Evolutionary conservation across 1,140 invertebrate genomes (phyloP).

Genomic region (Hyphantria cunea): DNA sequence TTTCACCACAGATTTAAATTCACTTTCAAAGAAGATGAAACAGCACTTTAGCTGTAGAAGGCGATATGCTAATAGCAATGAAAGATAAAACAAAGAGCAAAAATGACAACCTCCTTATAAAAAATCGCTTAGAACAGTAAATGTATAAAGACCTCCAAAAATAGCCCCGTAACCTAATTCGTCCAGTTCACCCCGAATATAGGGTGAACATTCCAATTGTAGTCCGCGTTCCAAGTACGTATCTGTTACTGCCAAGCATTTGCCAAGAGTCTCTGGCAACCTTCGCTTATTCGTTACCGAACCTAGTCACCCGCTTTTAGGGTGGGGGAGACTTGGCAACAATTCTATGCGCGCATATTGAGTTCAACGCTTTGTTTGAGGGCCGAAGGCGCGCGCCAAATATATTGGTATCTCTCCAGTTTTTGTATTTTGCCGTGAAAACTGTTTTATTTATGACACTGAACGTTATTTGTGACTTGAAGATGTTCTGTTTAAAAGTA

Average conservation of each 20-base stretch:
- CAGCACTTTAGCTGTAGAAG: no score
- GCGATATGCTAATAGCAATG: no score
- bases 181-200: constrained; percentile 38
- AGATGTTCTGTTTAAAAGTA: constrained; percentile 27
- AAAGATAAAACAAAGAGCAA: constrained; percentile 11
- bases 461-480: constrained; percentile 23
- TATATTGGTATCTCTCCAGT: constrained; percentile 43
- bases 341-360: constrained; percentile 58
- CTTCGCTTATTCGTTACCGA: constrained; percentile 53
- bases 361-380: constrained; percentile 55
- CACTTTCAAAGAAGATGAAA: no score
- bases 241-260: constrained; percentile 52
- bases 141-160: constrained; percentile 16
- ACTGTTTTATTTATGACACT: constrained; percentile 24
- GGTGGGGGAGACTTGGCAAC: constrained; percentile 52
- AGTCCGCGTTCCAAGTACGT: constrained; percentile 35
- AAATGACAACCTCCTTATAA: constrained; percentile 17
- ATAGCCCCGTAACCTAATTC: constrained; percentile 59
- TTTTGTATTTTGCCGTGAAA: constrained; percentile 21
- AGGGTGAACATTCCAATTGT: constrained; percentile 37
- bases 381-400: constrained; percentile 44
- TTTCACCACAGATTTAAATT: no score
- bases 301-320: constrained; percentile 34
- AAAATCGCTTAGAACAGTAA: no score
- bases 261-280: constrained; percentile 63